A percentile compares a stretch with the other conserved stretches of the same genome.
phyloP scores from a whole-genome alignment of 2,797 vertebrate species.

The Enteromius radiatus region DNA sequence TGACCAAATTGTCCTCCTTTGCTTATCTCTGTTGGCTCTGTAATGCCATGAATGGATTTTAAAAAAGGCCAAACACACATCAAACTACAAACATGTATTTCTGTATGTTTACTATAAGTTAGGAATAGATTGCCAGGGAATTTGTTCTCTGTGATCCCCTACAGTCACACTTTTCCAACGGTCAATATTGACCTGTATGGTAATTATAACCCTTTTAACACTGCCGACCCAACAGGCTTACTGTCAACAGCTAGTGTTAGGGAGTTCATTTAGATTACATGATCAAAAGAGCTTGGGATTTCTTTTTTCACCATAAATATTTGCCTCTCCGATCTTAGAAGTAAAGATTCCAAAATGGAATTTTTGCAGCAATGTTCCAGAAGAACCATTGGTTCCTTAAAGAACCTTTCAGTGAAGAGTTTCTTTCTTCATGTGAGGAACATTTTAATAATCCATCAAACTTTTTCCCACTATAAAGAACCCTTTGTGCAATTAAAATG shows the following conservation, averaged over 20 bases:
- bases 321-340: slow-evolving; percentile 48
- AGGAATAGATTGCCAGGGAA: slow-evolving; percentile 51
- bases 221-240: slow-evolving; percentile 36
- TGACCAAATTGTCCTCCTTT: slow-evolving; percentile 29
- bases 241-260: slow-evolving; percentile 39
- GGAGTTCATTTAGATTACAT: slow-evolving; percentile 53
- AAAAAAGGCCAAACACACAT: not conserved
- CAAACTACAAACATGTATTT: not conserved
- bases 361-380: not conserved
- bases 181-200: slow-evolving; percentile 63
- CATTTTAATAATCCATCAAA: not conserved
- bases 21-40: slow-evolving; percentile 7
- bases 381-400: not conserved
- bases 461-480: not conserved
- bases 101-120: slow-evolving; percentile 44
- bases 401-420: not conserved
- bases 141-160: slow-evolving; percentile 35
- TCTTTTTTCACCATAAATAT: slow-evolving; percentile 51
- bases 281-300: slow-evolving; percentile 50
- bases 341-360: not conserved
- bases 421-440: not conserved
- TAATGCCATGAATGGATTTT: not conserved
- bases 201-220: slow-evolving; percentile 65
- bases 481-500: not conserved
- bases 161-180: slow-evolving; percentile 49